Evolutionary conservation across 1,140 invertebrate species (phyloP).

Genomic region (Papilio machaon): DNA sequence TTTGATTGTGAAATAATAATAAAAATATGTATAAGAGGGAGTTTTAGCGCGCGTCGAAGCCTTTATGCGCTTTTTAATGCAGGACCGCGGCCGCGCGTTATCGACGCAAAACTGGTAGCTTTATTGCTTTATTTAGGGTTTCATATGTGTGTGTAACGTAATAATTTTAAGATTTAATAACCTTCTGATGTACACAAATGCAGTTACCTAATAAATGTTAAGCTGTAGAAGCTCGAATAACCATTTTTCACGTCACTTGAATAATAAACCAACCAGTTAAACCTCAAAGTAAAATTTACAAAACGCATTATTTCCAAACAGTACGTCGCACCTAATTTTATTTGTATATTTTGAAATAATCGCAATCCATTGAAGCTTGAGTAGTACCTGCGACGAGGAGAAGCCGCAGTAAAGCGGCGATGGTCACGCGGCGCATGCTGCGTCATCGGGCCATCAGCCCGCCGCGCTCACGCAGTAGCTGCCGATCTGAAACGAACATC

Average conservation of each 20-base stretch:
- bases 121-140: neutral
- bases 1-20: conserved; percentile 21
- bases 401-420: conserved; percentile 73
- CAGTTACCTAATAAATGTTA: neutral
- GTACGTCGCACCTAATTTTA: neutral
- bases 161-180: neutral
- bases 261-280: conserved; percentile 1
- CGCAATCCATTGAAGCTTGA: neutral
- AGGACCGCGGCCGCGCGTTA: neutral
- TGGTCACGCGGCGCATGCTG: conserved; percentile 70
- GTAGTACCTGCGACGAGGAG: conserved; percentile 65
- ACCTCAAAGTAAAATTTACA: conserved; percentile 28
- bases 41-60: neutral
- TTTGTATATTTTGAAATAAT: neutral
- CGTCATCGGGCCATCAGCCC: conserved; percentile 73
- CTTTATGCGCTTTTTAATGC: conserved; percentile 15
- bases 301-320: conserved; percentile 7
- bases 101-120: neutral
- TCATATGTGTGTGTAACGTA: neutral
- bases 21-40: neutral
- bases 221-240: neutral
- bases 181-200: neutral
- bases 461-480: conserved; percentile 22
- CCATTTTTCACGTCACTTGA: neutral
- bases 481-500: conserved; percentile 51